Base-by-base conservation (phyloP, 2,113 vertebrate species). In the Ondatra zibethicus region DNA sequence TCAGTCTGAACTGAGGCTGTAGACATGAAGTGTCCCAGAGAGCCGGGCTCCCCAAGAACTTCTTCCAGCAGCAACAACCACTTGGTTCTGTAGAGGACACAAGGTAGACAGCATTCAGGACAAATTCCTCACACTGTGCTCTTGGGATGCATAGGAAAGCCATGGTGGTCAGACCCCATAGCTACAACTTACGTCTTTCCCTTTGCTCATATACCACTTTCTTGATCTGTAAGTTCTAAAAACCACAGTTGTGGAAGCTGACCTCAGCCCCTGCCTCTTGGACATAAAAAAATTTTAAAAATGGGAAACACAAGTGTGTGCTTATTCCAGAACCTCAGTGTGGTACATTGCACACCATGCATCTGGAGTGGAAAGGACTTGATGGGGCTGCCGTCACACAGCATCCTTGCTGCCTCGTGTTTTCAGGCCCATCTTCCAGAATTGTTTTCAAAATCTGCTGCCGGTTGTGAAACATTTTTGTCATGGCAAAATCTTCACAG, bases 51-150 rank as follows among this genome's bases (percentile, higher is more conserved):
- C 98, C 0, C 65, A 42, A 0, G 99, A 99, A 58, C 99, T 99
- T 96, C 98, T 98, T 73, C 98, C 98, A 77, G 99, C 99, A 94
- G 98, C 98, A 81, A 99, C 95, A 42, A 99, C 97, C 39, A 99
- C 96, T 93, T 99, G 98, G 39, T 96, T 99, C 99, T 99, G 98
- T n/a, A 75, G 93, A 77, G 10, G 86, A 97, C 0, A 98, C 3
- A 94, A 93, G 82, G 47, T 11, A 93, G 72, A 70, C 39, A 95
- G 73, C 92, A 36, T 3, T 50, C 5, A n/a, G 11, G 92, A 0
- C 33, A 47, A 0, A 25, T 19, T 5, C 2, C 3, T 2, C 70
- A 21, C 6, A 11, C 61, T 25, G 1, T 13, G n/a, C 66, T 42
- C 45, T 77, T 16, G 21, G 42, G 3, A 0, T 21, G 50, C 21